Conservation (phyloP, 2,113 vertebrate genomes). For the Naja naja region DNA sequence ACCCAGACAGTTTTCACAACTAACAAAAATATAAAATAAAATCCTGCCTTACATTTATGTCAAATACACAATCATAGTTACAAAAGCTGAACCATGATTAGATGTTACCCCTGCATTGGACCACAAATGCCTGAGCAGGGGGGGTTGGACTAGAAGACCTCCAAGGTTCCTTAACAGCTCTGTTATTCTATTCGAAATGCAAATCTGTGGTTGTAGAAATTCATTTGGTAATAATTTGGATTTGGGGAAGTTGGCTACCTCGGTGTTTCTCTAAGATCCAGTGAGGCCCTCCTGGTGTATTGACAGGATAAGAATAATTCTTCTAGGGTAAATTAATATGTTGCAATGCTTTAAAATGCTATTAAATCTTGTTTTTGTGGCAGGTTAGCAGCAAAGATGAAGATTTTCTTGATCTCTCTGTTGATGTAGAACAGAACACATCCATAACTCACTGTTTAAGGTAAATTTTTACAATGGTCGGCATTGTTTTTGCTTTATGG, state of each 20-base stretch:
- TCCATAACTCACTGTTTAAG: conserved; percentile 98
- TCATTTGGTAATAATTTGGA: neutral
- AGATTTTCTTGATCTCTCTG: conserved; percentile 97
- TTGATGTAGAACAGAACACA: conserved; percentile 97
- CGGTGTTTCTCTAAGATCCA: neutral
- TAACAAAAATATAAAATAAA: neutral
- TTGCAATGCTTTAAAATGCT: neutral
- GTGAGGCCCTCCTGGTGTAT: neutral
- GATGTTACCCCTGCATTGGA: neutral
- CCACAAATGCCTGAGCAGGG: neutral
- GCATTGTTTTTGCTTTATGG: conserved; percentile 6
- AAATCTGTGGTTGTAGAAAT: neutral
- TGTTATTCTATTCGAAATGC: too few relatives aligned
- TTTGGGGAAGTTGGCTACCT: neutral
- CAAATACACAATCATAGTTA: neutral
- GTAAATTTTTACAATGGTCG: conserved; percentile 68
- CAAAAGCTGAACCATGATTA: neutral
- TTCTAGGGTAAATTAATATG: neutral
- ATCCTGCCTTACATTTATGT: neutral
- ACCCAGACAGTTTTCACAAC: neutral
- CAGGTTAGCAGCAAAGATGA: conserved; percentile 99
- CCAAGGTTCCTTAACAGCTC: too few relatives aligned
- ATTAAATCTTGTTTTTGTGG: conserved; percentile 34
- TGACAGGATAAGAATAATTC: neutral
- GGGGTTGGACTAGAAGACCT: too few relatives aligned